Conservation (phyloP, 2,113 vertebrate genomes). For the Pangasianodon hypophthalmus region DNA sequence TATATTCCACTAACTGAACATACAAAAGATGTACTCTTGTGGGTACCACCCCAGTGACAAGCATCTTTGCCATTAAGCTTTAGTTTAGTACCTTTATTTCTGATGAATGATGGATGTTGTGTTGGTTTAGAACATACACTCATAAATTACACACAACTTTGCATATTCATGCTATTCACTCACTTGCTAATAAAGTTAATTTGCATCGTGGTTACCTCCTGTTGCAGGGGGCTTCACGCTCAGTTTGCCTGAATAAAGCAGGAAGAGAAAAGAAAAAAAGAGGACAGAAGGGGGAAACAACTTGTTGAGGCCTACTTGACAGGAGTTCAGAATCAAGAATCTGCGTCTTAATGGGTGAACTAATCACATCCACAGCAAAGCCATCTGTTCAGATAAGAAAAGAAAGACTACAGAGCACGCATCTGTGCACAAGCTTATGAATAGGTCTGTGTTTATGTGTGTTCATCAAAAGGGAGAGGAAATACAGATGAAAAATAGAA, state of each 20-base stretch:
- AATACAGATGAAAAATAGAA: slow-evolving; percentile 27
- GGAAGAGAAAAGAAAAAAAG: slow-evolving; percentile 63
- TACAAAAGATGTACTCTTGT: not conserved
- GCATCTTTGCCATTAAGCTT: not conserved
- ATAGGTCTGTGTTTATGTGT: slow-evolving; percentile 4
- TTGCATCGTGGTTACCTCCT: slow-evolving; percentile 85
- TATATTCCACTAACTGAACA: not conserved
- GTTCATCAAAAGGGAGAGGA: slow-evolving; percentile 9
- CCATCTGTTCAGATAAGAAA: slow-evolving; percentile 54
- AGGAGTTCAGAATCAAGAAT: slow-evolving; percentile 32
- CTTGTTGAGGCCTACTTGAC: slow-evolving; percentile 53
- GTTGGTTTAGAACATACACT: slow-evolving; percentile 56
- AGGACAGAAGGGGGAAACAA: slow-evolving; percentile 69
- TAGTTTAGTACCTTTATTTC: not conserved
- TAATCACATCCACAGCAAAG: slow-evolving; percentile 32
- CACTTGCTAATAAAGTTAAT: slow-evolving; percentile 84
- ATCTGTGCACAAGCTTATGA: not conserved
- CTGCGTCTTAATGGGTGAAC: slow-evolving; percentile 36
- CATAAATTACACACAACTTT: slow-evolving; percentile 86
- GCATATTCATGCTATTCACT: slow-evolving; percentile 85
- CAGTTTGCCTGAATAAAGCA: slow-evolving; percentile 59
- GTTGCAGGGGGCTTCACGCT: slow-evolving; percentile 78
- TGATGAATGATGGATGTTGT: not conserved
- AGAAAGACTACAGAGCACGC: not conserved
- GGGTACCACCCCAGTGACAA: not conserved